Percentiles rank a stretch among this genome's conserved stretches.
Conservation (phyloP, 64 coral and sea anemone species). For the Acropora yongei region DNA sequence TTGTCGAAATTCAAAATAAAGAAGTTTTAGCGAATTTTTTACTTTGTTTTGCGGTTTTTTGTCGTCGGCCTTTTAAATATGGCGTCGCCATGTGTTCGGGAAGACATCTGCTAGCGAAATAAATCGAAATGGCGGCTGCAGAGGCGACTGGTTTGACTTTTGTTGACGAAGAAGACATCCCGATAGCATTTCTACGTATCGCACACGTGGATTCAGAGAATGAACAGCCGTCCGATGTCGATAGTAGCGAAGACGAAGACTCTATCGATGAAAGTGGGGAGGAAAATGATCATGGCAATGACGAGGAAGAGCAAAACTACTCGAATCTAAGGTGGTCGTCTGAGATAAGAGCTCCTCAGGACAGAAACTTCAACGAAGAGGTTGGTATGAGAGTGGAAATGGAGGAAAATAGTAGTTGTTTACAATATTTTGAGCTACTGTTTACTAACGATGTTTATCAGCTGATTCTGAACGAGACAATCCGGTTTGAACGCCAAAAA, state of each 20-base stretch:
- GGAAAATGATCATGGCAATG: not conserved
- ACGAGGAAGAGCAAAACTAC: not conserved
- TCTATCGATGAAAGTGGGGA: too few species aligned
- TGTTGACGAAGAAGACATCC: conserved; percentile 37
- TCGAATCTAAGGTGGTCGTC: not conserved
- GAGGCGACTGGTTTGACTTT: conserved; percentile 20
- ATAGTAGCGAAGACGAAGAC: not conserved
- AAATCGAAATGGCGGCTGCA: conserved; percentile 17
- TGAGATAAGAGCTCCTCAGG: not conserved
- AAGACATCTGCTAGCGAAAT: not conserved
- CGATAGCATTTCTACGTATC: conserved; percentile 8
- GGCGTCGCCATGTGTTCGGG: conserved; percentile 22
- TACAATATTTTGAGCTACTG: not conserved
- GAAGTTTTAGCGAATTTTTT: too few species aligned
- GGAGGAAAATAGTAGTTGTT: not conserved
- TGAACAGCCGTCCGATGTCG: not conserved
- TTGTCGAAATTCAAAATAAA: not conserved
- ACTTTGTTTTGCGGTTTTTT: not conserved
- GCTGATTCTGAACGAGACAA: conserved; percentile 37
- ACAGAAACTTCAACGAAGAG: not conserved
- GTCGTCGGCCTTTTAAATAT: conserved; percentile 34
- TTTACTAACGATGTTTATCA: conserved; percentile 45
- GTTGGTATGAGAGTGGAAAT: not conserved
- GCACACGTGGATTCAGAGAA: conserved; percentile 31
- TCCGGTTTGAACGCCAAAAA: conserved; percentile 45